Conservation (phyloP, 2,888 invertebrate genomes). For the Phalera bucephala region DNA sequence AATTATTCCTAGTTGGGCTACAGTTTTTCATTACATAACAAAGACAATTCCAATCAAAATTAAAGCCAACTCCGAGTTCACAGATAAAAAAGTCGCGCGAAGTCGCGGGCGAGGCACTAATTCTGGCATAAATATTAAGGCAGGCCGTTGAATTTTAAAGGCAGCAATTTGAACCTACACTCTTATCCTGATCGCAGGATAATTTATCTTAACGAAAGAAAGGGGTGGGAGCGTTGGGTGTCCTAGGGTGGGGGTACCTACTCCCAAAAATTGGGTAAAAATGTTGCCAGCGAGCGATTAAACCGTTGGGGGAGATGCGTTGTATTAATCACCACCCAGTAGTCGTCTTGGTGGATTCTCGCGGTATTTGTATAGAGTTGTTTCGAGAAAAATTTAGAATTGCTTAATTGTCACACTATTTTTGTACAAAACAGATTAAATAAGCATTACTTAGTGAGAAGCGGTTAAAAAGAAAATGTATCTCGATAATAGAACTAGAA, state of each 20-base stretch:
- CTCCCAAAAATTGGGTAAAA: constrained; percentile 82
- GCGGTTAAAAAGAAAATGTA: no score
- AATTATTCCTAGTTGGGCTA: no score
- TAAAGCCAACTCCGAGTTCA: not conserved
- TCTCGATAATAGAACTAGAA: no score
- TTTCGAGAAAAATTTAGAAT: constrained; percentile 5
- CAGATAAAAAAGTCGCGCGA: constrained; percentile 43
- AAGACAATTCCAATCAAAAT: not conserved
- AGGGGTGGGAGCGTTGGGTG: constrained; percentile 67
- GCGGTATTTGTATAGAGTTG: constrained; percentile 54
- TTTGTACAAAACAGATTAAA: no score
- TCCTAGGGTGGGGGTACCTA: constrained; percentile 45
- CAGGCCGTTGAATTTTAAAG: constrained; percentile 79
- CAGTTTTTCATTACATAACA: no score
- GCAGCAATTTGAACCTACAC: constrained; percentile 82
- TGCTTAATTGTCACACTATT: no score
- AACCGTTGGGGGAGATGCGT: constrained; percentile 82
- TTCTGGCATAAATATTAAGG: constrained; percentile 74
- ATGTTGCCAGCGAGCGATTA: constrained; percentile 83
- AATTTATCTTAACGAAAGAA: constrained; percentile 84
- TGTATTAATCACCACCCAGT: constrained; percentile 82
- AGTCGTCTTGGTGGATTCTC: constrained; percentile 74
- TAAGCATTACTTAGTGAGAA: no score
- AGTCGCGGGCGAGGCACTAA: constrained; percentile 46
- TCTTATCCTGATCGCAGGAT: constrained; percentile 82